Evolutionary conservation across 1,140 invertebrate genomes (phyloP).

Genomic region (Drosophila kikkawai): DNA sequence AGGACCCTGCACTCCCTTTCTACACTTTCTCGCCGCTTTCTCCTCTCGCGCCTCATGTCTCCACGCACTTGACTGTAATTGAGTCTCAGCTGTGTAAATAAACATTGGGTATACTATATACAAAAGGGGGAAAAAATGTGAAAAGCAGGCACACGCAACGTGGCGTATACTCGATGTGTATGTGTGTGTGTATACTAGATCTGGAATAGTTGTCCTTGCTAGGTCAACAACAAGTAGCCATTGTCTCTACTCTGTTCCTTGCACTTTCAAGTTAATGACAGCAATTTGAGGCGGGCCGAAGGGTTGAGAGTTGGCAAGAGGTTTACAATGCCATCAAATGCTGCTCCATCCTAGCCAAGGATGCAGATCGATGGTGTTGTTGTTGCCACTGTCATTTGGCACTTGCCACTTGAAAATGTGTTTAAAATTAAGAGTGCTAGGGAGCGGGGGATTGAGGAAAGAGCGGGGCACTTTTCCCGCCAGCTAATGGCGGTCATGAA

Average conservation of each 20-base stretch:
- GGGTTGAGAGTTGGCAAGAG: not conserved
- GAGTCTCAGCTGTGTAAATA: slow-evolving; percentile 60
- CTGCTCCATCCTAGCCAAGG: slow-evolving; percentile 4
- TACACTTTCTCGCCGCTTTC: not conserved
- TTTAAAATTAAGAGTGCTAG: slow-evolving; percentile 40
- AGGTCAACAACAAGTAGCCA: slow-evolving; percentile 49
- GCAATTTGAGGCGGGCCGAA: slow-evolving; percentile 42
- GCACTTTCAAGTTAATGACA: slow-evolving; percentile 60
- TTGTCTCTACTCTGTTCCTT: slow-evolving; percentile 42
- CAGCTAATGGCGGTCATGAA: slow-evolving; percentile 59
- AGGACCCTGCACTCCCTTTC: slow-evolving; percentile 2
- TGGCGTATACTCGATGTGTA: slow-evolving; percentile 21
- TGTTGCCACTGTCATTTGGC: slow-evolving; percentile 56
- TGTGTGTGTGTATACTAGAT: slow-evolving; percentile 30
- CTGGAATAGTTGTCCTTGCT: slow-evolving; percentile 58
- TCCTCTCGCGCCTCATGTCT: not conserved
- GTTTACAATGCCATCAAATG: slow-evolving; percentile 54
- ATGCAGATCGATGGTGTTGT: slow-evolving; percentile 46
- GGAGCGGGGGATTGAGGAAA: too few relatives aligned
- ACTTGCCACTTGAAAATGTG: slow-evolving; percentile 58
- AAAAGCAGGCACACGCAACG: slow-evolving; percentile 32
- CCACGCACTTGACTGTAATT: slow-evolving; percentile 56
- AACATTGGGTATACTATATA: slow-evolving; percentile 38
- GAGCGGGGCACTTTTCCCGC: slow-evolving; percentile 24
- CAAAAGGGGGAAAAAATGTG: slow-evolving; percentile 1